These are phyloP conservation scores for Zootoca vivipara DNA, from an alignment of 2,113 vertebrate genomes.

Conservation along the genomic window DNA sequence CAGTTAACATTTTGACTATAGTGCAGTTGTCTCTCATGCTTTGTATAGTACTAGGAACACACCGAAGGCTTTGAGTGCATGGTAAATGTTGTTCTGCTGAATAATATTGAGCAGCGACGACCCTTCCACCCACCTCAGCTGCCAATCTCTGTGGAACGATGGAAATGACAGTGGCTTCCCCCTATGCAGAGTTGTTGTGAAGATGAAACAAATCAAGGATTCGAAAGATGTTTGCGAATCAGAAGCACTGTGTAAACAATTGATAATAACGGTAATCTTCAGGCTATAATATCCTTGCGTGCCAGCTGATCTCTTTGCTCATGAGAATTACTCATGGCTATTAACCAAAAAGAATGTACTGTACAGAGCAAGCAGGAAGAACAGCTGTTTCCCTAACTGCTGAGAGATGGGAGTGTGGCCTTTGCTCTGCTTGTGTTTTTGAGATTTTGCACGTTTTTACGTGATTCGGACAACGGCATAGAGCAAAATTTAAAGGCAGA, in stretches of 20 bases:
- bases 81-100: background rate
- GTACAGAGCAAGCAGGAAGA: conserved; percentile 30
- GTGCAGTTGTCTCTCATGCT: background rate
- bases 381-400: conserved; percentile 33
- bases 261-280: background rate
- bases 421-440: too few species aligned
- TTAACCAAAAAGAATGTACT: conserved; percentile 44
- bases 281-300: background rate
- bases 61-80: background rate
- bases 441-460: background rate
- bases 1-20: background rate
- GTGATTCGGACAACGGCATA: background rate
- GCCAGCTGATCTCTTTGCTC: conserved; percentile 35
- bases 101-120: background rate
- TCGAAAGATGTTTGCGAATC: background rate
- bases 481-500: background rate
- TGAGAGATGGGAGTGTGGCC: conserved; percentile 20
- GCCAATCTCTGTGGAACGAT: background rate
- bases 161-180: background rate
- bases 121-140: background rate
- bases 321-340: conserved; percentile 34
- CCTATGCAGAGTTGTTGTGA: background rate
- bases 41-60: background rate
- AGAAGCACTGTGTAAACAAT: background rate
- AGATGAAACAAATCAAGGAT: background rate